A percentile compares a stretch with the other conserved stretches of the same genome.
Evolutionary conservation across 2,797 vertebrate species (phyloP).

Genomic region (Anomalospiza imberbis): DNA sequence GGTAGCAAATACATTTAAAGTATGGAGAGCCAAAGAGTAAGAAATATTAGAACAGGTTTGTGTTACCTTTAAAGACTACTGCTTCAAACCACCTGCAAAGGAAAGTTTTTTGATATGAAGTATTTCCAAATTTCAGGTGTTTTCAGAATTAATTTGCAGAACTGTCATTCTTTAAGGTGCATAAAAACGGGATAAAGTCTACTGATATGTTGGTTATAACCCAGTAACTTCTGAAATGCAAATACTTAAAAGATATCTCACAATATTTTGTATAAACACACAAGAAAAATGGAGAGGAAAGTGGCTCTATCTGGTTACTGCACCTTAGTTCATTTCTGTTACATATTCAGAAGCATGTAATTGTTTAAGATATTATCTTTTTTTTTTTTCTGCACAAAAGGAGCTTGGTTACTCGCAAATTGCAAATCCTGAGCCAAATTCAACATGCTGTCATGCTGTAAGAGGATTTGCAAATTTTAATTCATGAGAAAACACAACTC

Average conservation of each 20-base stretch:
- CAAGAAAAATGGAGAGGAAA: neutral
- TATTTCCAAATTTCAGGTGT: neutral
- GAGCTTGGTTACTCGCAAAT: neutral
- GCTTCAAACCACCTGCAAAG: neutral
- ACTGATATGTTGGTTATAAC: neutral
- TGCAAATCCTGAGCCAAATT: neutral
- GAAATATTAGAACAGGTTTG: neutral
- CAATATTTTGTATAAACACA: neutral
- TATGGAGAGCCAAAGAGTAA: neutral
- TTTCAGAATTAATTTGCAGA: neutral
- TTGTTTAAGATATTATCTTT: neutral
- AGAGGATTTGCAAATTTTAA: conserved; percentile 28
- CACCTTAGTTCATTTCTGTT: neutral
- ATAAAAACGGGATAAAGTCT: neutral
- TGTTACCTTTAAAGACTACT: neutral
- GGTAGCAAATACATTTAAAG: neutral
- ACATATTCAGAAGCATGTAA: neutral
- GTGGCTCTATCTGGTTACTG: neutral
- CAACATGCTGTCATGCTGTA: neutral
- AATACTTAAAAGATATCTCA: neutral
- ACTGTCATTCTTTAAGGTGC: neutral
- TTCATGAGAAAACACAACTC: neutral
- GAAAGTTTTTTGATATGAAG: neutral
- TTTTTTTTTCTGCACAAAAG: neutral
- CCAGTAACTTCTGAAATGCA: neutral